Base-by-base conservation (phyloP, 2,113 vertebrate genomes). In the Colaptes auratus region DNA sequence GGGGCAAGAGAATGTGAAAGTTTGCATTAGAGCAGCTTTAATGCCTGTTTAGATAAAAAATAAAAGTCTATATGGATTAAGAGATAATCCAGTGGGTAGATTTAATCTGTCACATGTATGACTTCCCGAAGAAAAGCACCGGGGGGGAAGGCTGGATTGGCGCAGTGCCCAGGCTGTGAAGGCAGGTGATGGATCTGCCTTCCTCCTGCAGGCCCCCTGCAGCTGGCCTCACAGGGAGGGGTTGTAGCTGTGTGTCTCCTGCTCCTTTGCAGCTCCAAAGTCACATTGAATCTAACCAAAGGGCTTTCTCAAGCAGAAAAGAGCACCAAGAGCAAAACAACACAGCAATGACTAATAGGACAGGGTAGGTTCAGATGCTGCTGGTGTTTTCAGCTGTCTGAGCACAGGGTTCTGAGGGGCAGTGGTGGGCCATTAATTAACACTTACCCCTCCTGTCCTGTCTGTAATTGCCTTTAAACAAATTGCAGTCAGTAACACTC, bases 31-130 rank as follows among this genome's bases (percentile, higher is more conserved):
- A 93, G 88, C 91, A 90, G 65, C 76, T 92, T 94, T 91, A 82
- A 73, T 95, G 82, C 81, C 88, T 91, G 66, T 83, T 93, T 95
- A 93, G 86, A 93, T 92, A 25, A 81, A 90, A 93, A 94, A 77
- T 78, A 46, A 81, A 96, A 89, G 24, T 72, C 88, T 67, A 18
- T 73, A 23, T 72, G 82, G 94, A 96, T 96, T 95, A 93, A 83
- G 70, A 90, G 88, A 73, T 96, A 94, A 95, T 95, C 88, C 70
- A 42, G 48, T 72, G 61, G 91, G 90, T 78, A 92, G 76, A 90
- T 93, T 91, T 96, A 93, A 94, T 95, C 86, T 92, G 78, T 83
- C 44, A 35, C 21, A 1, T 86, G 76, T 76, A 88, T 81, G 95
- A 42, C 46, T 91, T 93, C 42, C 63, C 42, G 23, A 44, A 89